Percentiles rank a stretch among this genome's conserved stretches.
These are phyloP conservation scores for Musca vetustissima DNA, from an alignment of 1,140 invertebrate genomes.

Conservation along the genomic window DNA sequence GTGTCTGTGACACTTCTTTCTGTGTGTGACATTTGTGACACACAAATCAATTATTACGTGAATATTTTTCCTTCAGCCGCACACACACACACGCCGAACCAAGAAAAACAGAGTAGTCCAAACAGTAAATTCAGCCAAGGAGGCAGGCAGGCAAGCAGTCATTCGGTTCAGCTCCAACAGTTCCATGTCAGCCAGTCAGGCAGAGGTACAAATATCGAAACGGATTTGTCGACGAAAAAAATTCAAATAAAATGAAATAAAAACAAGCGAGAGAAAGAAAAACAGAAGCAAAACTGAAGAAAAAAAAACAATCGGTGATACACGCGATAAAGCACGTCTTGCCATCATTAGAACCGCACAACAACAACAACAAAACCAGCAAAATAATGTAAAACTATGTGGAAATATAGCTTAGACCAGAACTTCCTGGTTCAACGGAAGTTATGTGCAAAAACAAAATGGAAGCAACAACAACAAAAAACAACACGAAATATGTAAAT, in stretches of 20 bases:
- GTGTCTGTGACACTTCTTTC: conserved; percentile 37
- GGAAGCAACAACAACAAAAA: not conserved
- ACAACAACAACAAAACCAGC: not conserved
- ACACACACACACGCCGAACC: no score
- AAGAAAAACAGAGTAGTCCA: no score
- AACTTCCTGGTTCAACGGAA: conserved; percentile 21
- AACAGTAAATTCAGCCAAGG: no score
- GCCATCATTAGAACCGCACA: not conserved
- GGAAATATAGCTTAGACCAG: not conserved
- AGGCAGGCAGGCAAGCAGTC: no score
- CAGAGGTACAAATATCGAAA: no score
- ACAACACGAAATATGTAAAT: not conserved
- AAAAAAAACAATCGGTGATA: conserved; percentile 2
- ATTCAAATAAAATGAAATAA: not conserved
- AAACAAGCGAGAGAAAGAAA: not conserved
- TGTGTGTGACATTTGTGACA: conserved; percentile 55
- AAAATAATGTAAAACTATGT: conserved; percentile 1
- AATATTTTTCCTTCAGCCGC: conserved; percentile 39
- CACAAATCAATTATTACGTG: conserved; percentile 56
- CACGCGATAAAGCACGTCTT: conserved; percentile 17
- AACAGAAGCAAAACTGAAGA: not conserved
- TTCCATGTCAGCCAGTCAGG: no score
- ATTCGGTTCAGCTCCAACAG: no score
- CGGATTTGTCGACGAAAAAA: not conserved
- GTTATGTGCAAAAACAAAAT: not conserved